These are phyloP conservation scores for Dryobota labecula DNA, from an alignment of 2,888 invertebrate species.

Conservation along the genomic window DNA sequence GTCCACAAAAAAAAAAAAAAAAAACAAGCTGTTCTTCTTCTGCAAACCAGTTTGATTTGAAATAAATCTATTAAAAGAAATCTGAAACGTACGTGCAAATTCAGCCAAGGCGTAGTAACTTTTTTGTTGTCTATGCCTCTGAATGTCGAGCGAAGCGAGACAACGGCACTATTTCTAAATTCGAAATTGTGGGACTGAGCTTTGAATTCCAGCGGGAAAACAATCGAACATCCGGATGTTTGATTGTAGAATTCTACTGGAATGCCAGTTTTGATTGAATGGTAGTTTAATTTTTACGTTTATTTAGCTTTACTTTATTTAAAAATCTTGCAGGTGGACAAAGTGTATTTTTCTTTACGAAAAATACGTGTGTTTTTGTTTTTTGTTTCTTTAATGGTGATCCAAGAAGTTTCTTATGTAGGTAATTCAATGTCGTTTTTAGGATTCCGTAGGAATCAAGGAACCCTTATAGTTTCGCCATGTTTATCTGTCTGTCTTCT, in stretches of 20 bases:
- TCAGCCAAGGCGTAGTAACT: constrained; percentile 16
- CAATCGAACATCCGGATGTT: constrained; percentile 14
- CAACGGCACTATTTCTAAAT: constrained; percentile 41
- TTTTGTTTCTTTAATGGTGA: not conserved
- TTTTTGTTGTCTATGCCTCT: constrained; percentile 32
- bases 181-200: constrained; percentile 37
- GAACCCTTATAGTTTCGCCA: no score
- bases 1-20: no score
- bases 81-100: constrained; percentile 30
- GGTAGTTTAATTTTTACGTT: not conserved
- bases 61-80: constrained; percentile 5
- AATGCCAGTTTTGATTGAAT: constrained; percentile 7
- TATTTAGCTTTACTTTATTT: not conserved
- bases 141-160: constrained; percentile 9
- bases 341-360: not conserved
- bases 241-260: constrained; percentile 19
- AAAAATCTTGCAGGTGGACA: not conserved
- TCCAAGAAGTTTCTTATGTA: not conserved
- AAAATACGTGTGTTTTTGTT: not conserved
- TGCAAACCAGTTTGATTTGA: constrained; percentile 26
- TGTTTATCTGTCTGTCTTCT: no score
- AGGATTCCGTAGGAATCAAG: no score
- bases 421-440: not conserved
- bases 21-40: constrained; percentile 25
- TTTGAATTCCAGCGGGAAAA: constrained; percentile 39